Evolutionary conservation across 2,797 vertebrate species (phyloP).

Genomic region (Cyclura pinguis): DNA sequence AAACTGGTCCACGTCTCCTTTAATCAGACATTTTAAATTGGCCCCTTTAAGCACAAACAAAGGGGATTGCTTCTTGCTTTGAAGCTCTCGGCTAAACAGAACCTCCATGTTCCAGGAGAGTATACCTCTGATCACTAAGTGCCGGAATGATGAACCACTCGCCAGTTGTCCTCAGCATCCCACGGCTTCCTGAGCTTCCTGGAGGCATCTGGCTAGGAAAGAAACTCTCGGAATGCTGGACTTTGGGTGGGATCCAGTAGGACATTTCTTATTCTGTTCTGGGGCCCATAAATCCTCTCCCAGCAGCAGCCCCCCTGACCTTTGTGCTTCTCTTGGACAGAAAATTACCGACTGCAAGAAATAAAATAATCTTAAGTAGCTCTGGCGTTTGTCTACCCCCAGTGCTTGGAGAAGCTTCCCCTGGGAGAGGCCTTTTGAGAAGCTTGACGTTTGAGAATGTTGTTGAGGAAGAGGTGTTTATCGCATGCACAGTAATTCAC

Average conservation of each 20-base stretch:
- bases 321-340: not conserved
- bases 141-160: not conserved
- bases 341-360: not conserved
- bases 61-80: too few relatives aligned
- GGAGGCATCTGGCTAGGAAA: not conserved
- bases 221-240: not conserved
- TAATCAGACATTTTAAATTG: too few relatives aligned
- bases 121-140: not conserved
- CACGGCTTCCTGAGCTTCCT: too few relatives aligned
- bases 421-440: slow-evolving; percentile 76
- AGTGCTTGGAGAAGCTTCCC: slow-evolving; percentile 53
- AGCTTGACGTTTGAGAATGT: slow-evolving; percentile 76
- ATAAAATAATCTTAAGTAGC: slow-evolving; percentile 39
- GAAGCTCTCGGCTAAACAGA: not conserved
- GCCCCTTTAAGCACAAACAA: too few relatives aligned
- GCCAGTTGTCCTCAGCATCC: not conserved
- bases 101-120: not conserved
- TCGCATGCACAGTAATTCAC: slow-evolving; percentile 54
- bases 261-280: not conserved
- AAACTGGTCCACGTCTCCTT: too few relatives aligned
- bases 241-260: not conserved
- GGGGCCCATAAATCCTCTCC: not conserved
- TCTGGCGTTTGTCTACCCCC: slow-evolving; percentile 66
- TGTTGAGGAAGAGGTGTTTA: slow-evolving; percentile 76
- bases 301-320: not conserved